Base-by-base conservation (phyloP, 2,113 vertebrate genomes). In the Heterotis niloticus region DNA sequence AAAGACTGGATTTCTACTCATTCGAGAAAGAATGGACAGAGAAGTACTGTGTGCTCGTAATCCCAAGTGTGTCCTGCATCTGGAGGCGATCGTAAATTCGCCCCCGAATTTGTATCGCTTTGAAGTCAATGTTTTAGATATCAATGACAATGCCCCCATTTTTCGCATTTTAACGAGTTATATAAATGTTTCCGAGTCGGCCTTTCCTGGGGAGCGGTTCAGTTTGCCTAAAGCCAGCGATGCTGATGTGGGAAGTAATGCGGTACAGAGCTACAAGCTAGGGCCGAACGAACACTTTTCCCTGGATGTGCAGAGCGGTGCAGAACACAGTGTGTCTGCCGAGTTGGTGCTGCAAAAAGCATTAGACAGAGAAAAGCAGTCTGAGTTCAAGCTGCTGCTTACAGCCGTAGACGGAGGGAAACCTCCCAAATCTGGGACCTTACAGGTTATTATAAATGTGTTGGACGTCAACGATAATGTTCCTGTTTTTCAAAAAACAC, bases 271-370 rank as follows among this genome's bases (percentile, higher is more conserved):
- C 5, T 93, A 93, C 68, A 92, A 86, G 78, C 83, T 93, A 17
- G 89, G 78, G 7, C 3, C 78, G 16, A 92, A 92, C 82, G 87
- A 93, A 1, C 64, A 90, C 80, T 94, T 94, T 23, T 84, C 88
- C 0, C 64, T 93, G 12, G 89, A 90, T 70, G 74, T 89, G 54
- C 89, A 91, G 81, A 91, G 52, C 68, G 80, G 81, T 44, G 91
- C 90, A 54, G 87, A 91, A 18, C 68, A 92, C 20, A 92, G 93
- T 79, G 89, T 87, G 0, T 86, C 85, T 28, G 79, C 75, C 23
- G 93, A 94, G 81, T 85, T 94, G 0, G 84, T 91, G 23, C 77
- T 91, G 20, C 88, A 90, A 75, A 91, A 90, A 85, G 28, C 82
- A 11, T 88, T 91, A 83, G 90, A 91, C 29, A 70, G 90, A 78